Evolutionary conservation across 2,888 invertebrate species (phyloP), one percentile per base, ranked within the genome.

Genomic region (Andrena flavipes): DNA sequence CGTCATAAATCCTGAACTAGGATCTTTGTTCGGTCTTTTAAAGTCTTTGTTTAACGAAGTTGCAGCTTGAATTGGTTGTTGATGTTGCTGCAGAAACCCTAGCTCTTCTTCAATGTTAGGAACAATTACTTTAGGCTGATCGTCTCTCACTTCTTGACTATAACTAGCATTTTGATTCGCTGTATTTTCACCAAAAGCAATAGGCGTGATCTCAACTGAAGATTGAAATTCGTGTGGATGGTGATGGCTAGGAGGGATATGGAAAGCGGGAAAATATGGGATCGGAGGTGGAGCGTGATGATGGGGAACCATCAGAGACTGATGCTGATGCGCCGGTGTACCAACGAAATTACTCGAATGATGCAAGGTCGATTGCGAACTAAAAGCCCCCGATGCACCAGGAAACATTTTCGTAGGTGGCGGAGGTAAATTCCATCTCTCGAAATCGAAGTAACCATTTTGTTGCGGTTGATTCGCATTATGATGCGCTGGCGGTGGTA

Each of bases 81-180:
- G 90, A 84, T 85, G 89, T 56, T 93, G 94, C 87, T 92, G 94
- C 87, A 97, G 95, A 94, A 97, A 97, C 94, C 97, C 97, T 92
- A 98, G 95, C 95, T 98, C 98, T 95, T 98, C 97, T 94, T 97
- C 97, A 94, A 98, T 97, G 95, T 97, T 97, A 90, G 97, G 97
- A 92, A 97, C 97, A 91, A 97, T 97, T 91, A 97, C 97, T 95
- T 97, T 97, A 88, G 97, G 97, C 94, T 96, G 96, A 93, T 96
- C 96, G 88, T 96, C 96, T 94, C 95, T 92, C 89, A 94, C 80
- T 87, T 92, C 91, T 68, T 89, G 91, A 85, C 76, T 87, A 56
- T 88, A 92, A 69, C 79, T 88, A 16, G 84, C 59, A 78, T 82
- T 86, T 68, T 89, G 89, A 69, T 85, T 89, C 4, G 75, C 42